Evolutionary conservation across 2,113 vertebrate species (phyloP).

Genomic region (Podarcis muralis): DNA sequence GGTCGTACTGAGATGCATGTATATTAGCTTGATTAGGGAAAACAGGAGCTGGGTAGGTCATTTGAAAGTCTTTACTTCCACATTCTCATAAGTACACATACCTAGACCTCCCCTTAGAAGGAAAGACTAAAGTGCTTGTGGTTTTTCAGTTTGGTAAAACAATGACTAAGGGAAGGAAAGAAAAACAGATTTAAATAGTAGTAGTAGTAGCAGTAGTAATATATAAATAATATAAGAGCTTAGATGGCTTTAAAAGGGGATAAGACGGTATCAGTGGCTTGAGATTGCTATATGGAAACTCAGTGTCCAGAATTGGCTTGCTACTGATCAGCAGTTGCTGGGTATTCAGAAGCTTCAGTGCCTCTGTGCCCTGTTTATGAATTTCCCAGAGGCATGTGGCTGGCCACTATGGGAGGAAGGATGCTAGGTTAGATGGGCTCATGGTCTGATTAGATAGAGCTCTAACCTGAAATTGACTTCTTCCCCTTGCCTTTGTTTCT

Average conservation of each 20-base stretch:
- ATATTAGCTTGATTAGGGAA: not conserved
- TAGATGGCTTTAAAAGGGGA: not conserved
- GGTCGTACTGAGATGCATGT: not conserved
- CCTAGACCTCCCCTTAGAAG: not conserved
- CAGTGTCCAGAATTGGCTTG: not conserved
- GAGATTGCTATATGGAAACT: not conserved
- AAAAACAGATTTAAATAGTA: not conserved
- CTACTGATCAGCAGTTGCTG: not conserved
- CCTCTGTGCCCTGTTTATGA: not conserved
- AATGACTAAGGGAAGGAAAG: not conserved
- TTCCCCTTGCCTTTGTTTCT: conserved; percentile 1
- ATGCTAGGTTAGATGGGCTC: not conserved
- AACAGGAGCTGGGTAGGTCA: not conserved
- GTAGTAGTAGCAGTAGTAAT: too few species aligned
- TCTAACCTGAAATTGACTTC: not conserved
- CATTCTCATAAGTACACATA: not conserved
- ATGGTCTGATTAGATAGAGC: not conserved
- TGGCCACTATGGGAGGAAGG: not conserved
- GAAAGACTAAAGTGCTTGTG: not conserved
- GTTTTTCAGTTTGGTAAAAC: not conserved
- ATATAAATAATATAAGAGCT: too few species aligned
- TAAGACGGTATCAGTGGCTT: not conserved
- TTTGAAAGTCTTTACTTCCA: not conserved
- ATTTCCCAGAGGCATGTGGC: not conserved
- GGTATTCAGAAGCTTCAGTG: too few species aligned